A percentile compares a stretch with the other conserved stretches of the same genome.
These are phyloP conservation scores for Virgularia gustaviana DNA, from an alignment of 92 coral and sea anemone species.

Conservation along the genomic window DNA sequence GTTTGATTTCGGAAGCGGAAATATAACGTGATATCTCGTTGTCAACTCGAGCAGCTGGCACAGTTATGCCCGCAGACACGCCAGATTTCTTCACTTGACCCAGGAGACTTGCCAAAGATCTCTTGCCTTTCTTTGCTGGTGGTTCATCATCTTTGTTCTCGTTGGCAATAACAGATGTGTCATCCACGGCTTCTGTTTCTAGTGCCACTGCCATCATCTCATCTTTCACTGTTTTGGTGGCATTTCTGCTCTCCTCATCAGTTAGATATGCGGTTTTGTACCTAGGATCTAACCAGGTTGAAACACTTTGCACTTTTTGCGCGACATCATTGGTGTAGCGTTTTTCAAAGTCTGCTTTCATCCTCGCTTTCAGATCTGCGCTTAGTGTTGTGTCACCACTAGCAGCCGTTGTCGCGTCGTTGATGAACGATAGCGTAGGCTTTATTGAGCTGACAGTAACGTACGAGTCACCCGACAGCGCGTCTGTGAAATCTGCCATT, in stretches of 20 bases:
- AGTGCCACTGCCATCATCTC: conserved; percentile 3
- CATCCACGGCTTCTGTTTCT: background rate
- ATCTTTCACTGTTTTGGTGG: background rate
- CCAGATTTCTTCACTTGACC: background rate
- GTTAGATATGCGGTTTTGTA: background rate
- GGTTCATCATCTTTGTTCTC: background rate
- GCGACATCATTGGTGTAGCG: too few relatives aligned
- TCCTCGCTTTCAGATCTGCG: background rate
- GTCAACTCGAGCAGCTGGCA: background rate
- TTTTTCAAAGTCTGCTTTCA: background rate
- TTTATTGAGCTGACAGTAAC: background rate
- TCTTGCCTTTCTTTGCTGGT: conserved; percentile 1
- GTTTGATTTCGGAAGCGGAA: background rate
- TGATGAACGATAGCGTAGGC: conserved; percentile 1
- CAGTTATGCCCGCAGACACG: background rate
- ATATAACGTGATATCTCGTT: conserved; percentile 2
- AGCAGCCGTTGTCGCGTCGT: conserved; percentile 3
- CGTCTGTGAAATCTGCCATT: conserved; percentile 11
- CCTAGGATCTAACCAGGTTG: conserved; percentile 11
- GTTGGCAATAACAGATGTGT: background rate
- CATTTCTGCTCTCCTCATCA: background rate
- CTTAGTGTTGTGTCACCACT: conserved; percentile 5
- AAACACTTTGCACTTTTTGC: background rate
- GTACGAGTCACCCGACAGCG: too few relatives aligned
- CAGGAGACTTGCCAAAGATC: background rate